Conservation (phyloP, 37 sponge, comb jelly and placozoan genomes). For the Beroe ovata region DNA sequence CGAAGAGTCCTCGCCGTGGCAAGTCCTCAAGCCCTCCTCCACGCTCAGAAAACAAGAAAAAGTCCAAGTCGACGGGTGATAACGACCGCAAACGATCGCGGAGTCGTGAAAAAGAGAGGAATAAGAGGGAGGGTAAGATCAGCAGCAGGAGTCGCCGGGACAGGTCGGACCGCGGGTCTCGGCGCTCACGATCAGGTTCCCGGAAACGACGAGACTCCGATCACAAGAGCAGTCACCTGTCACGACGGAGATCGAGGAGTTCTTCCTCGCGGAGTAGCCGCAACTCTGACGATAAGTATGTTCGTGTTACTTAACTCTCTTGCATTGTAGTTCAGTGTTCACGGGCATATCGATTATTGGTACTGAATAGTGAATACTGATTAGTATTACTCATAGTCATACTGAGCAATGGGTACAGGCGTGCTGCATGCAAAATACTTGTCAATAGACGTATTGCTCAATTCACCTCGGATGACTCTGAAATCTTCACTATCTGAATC, state of each 20-base stretch:
- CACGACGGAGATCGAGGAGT: neutral
- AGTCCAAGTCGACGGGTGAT: neutral
- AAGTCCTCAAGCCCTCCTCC: neutral
- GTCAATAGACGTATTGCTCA: too few species aligned
- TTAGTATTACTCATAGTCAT: too few species aligned
- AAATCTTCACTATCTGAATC: too few species aligned
- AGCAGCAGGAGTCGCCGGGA: constrained; percentile 10
- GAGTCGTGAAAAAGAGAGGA: neutral
- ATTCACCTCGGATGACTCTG: too few species aligned
- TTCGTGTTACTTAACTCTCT: neutral
- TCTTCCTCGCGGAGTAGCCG: neutral
- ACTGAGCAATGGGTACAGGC: too few species aligned
- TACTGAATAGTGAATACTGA: too few species aligned
- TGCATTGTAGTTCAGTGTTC: constrained; percentile 1
- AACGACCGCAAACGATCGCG: neutral
- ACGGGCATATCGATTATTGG: too few species aligned
- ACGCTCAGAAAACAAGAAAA: neutral
- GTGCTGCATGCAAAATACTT: too few species aligned
- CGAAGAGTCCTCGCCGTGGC: neutral
- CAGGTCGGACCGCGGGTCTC: neutral
- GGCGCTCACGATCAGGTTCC: constrained; percentile 2
- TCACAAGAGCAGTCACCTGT: neutral
- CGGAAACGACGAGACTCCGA: neutral
- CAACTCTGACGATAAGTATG: constrained; percentile 10
- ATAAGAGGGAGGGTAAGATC: neutral